Percentiles rank a stretch among this genome's conserved stretches.
phyloP scores from a whole-genome alignment of 2,797 vertebrate genomes.

The Karalla daura region DNA sequence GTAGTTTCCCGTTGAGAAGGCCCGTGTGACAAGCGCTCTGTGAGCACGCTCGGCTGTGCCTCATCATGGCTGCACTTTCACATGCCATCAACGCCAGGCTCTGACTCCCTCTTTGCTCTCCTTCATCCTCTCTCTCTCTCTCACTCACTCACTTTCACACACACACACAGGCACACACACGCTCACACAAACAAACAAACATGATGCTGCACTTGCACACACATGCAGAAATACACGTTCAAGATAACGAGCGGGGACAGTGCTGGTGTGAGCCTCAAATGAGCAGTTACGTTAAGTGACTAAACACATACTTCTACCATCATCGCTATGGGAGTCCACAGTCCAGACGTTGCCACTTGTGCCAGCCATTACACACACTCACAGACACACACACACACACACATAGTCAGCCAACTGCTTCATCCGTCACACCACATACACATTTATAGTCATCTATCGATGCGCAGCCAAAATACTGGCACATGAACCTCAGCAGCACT shows the following conservation, averaged over 20 bases:
- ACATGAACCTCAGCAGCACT: conserved; percentile 24
- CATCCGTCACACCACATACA: conserved; percentile 44
- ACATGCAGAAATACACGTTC: conserved; percentile 58
- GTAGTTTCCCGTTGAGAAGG: conserved; percentile 28
- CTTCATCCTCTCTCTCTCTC: neutral
- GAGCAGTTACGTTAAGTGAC: conserved; percentile 86
- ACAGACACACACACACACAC: conserved; percentile 31
- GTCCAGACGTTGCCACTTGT: conserved; percentile 69
- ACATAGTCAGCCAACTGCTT: conserved; percentile 41
- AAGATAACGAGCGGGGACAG: conserved; percentile 78
- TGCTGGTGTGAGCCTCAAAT: conserved; percentile 79
- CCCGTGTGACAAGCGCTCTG: conserved; percentile 14
- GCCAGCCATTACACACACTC: conserved; percentile 55
- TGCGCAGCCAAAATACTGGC: conserved; percentile 42
- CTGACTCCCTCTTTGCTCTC: conserved; percentile 27
- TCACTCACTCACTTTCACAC: conserved; percentile 11
- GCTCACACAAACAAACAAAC: too few species aligned
- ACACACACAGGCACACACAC: conserved; percentile 23
- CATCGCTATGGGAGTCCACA: conserved; percentile 76
- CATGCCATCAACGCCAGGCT: conserved; percentile 16
- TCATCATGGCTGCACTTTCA: conserved; percentile 38
- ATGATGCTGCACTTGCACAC: conserved; percentile 34
- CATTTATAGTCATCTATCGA: conserved; percentile 34
- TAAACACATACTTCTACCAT: conserved; percentile 84
- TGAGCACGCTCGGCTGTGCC: conserved; percentile 19